Percentiles rank a stretch among this genome's conserved stretches.
Evolutionary conservation across 2,888 invertebrate species (phyloP).

Genomic region (Boloria euphrosyne): DNA sequence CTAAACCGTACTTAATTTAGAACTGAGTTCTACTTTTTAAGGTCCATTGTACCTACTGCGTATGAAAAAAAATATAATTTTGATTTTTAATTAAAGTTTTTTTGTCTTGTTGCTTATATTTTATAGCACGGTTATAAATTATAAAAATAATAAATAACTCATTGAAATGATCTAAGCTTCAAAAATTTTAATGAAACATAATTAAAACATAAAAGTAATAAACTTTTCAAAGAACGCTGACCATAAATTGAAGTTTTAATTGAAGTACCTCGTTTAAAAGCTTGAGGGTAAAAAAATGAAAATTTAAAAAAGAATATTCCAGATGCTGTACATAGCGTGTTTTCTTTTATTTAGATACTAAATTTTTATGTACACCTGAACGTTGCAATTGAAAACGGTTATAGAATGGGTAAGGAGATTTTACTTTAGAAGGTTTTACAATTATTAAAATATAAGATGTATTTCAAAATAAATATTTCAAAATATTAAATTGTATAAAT

Average conservation of each 20-base stretch:
- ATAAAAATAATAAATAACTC: neutral
- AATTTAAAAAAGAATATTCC: conserved; percentile 1
- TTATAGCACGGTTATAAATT: neutral
- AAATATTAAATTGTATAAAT: no score
- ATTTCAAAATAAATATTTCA: no score
- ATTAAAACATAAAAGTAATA: conserved; percentile 5
- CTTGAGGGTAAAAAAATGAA: conserved; percentile 7
- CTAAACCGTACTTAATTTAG: no score
- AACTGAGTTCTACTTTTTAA: no score
- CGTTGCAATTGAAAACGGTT: conserved; percentile 2
- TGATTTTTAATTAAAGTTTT: no score
- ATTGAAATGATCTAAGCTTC: neutral
- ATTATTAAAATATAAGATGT: no score
- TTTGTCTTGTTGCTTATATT: no score
- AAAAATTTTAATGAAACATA: conserved; percentile 5
- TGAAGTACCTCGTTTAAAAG: conserved; percentile 13
- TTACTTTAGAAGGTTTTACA: neutral
- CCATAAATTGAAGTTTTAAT: conserved; percentile 15
- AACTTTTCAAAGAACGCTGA: conserved; percentile 10
- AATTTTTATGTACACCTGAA: conserved; percentile 13
- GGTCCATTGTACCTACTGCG: no score
- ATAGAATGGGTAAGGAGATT: conserved; percentile 5
- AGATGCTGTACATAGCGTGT: conserved; percentile 2
- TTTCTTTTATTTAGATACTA: conserved; percentile 3
- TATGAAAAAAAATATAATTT: no score